Evolutionary conservation across 2,113 vertebrate genomes (phyloP), one percentile per base, ranked within the genome.

Genomic region (Tinamus guttatus): DNA sequence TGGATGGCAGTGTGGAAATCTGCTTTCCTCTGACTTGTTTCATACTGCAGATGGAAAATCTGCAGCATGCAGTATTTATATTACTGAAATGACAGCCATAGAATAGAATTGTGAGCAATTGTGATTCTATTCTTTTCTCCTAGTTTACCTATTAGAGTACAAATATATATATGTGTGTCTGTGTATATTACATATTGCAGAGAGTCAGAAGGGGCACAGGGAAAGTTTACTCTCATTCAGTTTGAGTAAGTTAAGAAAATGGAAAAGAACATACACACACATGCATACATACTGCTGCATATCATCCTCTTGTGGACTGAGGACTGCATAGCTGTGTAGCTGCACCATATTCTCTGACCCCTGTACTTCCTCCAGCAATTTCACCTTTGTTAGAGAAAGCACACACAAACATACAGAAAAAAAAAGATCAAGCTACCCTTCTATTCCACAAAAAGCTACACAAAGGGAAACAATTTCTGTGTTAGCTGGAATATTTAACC

Each of bases 221-320:
- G 70, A 90, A 94, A 96, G 79, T 76, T 88, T 85, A 93, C 38
- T 67, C 41, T 74, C 91, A 90, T 93, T 93, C 68, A 92, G 90
- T 84, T 86, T 77, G 60, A 84, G 2, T 67, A 86, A 45, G 64
- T 87, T 77, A 88, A 80, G 81, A 91, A 87, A 59, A 1, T 5
- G 78, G 45, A 73, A 68, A 38, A 76, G 60, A 84, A 41, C 82
- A 87, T 91, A 81, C 34, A 19, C 51, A 60, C 17, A 40, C 40
- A 52, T 59, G 49, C 15, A 32, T 16, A 52, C 25, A 32, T 8
- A 47, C 38, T 81, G 65, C 73, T 75, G 83, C 94, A 90, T 92
- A 69, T 79, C 56, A 68, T 65, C n/a, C 32, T 89, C 10, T 90
- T 60, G 58, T 81, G 36, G 30, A 47, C 0, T 67, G 51, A 16